Base-by-base conservation (phyloP, 1,140 invertebrate species). In the Calycopis cecrops region DNA sequence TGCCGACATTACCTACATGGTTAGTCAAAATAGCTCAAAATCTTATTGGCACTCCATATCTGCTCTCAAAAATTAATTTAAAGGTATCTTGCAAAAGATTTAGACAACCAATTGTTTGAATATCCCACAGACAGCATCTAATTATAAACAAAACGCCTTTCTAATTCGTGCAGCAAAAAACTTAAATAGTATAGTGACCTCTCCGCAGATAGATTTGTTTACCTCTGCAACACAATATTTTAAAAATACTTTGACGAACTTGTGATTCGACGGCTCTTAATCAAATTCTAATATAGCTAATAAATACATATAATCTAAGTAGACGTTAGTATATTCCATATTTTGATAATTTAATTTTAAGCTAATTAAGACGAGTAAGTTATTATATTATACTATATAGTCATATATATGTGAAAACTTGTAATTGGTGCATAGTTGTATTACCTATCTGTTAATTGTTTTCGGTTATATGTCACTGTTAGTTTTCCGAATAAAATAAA, bases 1-100 rank as follows among this genome's bases (percentile, higher is more conserved):
- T 33, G 40, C 48, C 11, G 52, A 59, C 38, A 35, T 55, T n/a
- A 35, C 35, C 6, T 42, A 40, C 11, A 9, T 56, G 40, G 21
- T 28, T 28, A 28, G 6, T 28, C 21, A 28, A 28, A 28, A 6
- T 28, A 2, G 21, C 21, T 2, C 52, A 28, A 17, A 53, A n/a
- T n/a, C 17, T 40, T 28, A 28, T 6, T 28, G 2, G 2, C 21
- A n/a, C 50, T n/a, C 51, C 57, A 33, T 17, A 57, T 28, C 21
- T 52, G 28, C 18, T 10, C 28, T 3, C 9, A 9, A 33, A 28
- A 28, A 2, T 28, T 28, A 28, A 3, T 6, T 28, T 28, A 6
- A 28, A 28, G 21, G 21, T 28, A 28, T 6, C 21, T 3, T 28
- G 6, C 21, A 6, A 28, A 28, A 28, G 2, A 3, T 3, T 28